Percentiles rank a stretch among this genome's conserved stretches.
Conservation (phyloP, 2,888 invertebrate genomes). For the Drosophila testacea region DNA sequence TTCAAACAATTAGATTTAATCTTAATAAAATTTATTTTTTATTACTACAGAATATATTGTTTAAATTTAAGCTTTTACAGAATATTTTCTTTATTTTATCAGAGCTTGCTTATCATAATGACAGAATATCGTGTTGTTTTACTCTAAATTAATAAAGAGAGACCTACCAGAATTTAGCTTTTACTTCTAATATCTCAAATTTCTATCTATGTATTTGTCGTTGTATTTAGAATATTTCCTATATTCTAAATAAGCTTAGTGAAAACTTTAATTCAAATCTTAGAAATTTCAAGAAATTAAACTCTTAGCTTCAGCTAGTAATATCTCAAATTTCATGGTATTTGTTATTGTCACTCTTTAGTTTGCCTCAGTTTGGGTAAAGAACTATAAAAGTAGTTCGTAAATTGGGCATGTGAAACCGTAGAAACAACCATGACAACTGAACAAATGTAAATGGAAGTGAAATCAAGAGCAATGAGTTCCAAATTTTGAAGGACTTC, state of each 20-base stretch:
- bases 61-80: no score
- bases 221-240: not conserved
- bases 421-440: slow-evolving; percentile 21
- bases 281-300: no score
- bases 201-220: not conserved
- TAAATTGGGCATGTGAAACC: slow-evolving; percentile 30
- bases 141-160: no score
- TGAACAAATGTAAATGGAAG: not conserved
- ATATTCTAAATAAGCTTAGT: not conserved
- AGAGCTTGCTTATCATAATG: no score
- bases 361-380: not conserved
- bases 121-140: no score
- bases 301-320: no score
- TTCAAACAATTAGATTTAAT: no score
- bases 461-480: not conserved
- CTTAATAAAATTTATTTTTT: no score
- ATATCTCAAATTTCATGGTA: slow-evolving; percentile 5
- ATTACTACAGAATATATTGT: no score
- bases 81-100: no score
- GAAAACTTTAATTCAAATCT: not conserved
- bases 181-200: not conserved
- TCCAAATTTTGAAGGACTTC: slow-evolving; percentile 28
- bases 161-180: not conserved
- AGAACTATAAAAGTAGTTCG: not conserved
- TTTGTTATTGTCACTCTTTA: not conserved